phyloP scores from a whole-genome alignment of 2,113 vertebrate species.

The Calyptommatus sinebrachiatus region DNA sequence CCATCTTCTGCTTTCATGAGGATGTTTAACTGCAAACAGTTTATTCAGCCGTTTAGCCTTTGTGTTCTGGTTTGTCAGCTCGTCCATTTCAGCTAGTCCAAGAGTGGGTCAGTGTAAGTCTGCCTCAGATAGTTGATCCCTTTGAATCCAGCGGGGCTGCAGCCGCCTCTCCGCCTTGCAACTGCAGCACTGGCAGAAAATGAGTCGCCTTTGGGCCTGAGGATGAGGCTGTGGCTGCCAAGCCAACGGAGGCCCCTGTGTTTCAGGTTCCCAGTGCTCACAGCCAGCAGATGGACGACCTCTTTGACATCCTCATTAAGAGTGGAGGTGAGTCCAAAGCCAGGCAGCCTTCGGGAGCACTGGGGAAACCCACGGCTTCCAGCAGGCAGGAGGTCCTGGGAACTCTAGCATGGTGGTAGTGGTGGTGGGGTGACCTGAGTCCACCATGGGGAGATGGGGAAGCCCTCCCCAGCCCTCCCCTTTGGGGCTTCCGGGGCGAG shows the following conservation, averaged over 20 bases:
- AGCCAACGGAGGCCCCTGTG: slow-evolving; percentile 34
- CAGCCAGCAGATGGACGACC: slow-evolving; percentile 98
- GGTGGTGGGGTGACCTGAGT: too few species aligned
- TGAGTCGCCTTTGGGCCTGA: not conserved
- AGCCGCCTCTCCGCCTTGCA: not conserved
- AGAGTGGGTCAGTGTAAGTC: slow-evolving; percentile 9
- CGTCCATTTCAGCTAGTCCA: not conserved
- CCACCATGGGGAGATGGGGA: too few species aligned
- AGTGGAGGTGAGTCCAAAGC: slow-evolving; percentile 84
- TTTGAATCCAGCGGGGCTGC: not conserved
- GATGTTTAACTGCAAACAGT: too few species aligned
- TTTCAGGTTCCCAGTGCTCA: slow-evolving; percentile 82
- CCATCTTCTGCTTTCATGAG: too few species aligned
- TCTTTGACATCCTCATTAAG: slow-evolving; percentile 97
- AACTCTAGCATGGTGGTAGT: too few species aligned
- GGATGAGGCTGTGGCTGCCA: not conserved
- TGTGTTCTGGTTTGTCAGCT: not conserved
- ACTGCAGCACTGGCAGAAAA: not conserved
- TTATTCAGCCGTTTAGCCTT: too few species aligned
- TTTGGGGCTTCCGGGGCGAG: too few species aligned
- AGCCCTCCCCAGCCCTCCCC: too few species aligned
- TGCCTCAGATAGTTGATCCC: not conserved
- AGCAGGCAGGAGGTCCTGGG: not conserved
- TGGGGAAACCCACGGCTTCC: too few species aligned
- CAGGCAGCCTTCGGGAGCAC: not conserved